phyloP scores from a whole-genome alignment of 2,888 invertebrate species.

The Dryobota labecula region DNA sequence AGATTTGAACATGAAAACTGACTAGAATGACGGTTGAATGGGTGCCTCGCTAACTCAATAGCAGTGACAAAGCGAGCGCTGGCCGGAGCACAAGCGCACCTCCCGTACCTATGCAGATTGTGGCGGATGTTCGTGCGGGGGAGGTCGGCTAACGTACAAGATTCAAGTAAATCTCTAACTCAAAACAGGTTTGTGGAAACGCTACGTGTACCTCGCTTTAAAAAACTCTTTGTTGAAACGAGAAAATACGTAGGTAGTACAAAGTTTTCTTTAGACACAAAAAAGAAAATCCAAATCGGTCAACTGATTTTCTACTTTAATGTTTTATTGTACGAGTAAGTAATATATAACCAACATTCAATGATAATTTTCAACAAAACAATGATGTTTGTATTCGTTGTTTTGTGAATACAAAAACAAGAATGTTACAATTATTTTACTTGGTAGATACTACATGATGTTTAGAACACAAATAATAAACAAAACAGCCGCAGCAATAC shows the following conservation, averaged over 20 bases:
- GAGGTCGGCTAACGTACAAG: conserved; percentile 69
- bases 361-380: background rate
- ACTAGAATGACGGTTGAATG: conserved; percentile 66
- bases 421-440: background rate
- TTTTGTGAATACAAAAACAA: too few species aligned
- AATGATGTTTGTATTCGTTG: too few species aligned
- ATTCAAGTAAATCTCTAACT: conserved; percentile 70
- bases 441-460: conserved; percentile 8
- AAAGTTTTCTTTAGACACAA: conserved; percentile 3
- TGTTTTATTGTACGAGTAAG: background rate
- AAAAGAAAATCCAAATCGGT: background rate
- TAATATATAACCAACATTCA: background rate
- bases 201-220: conserved; percentile 40
- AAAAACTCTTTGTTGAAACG: conserved; percentile 40
- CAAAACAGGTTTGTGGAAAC: conserved; percentile 64
- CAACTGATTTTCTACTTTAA: background rate
- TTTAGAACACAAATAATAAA: conserved; percentile 53
- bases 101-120: conserved; percentile 68
- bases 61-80: conserved; percentile 68
- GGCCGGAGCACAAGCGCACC: conserved; percentile 65
- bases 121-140: conserved; percentile 63
- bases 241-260: conserved; percentile 18
- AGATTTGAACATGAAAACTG: conserved; percentile 72
- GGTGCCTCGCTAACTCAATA: conserved; percentile 72
- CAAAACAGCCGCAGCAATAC: conserved; percentile 66